Conservation (phyloP, 2,113 vertebrate genomes). For the Lanius collurio region DNA sequence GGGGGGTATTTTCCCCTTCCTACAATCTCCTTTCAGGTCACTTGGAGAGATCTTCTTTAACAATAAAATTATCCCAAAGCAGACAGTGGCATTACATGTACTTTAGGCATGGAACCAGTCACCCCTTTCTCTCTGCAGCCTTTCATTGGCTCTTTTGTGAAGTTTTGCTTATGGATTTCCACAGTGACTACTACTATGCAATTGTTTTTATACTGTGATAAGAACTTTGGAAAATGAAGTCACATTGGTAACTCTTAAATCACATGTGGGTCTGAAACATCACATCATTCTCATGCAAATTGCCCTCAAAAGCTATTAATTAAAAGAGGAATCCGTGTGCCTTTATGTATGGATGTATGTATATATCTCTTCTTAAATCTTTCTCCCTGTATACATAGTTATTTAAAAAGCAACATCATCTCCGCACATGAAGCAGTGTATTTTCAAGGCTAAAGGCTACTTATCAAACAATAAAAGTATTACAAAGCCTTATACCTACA, state of each 20-base stretch:
- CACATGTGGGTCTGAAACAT: background rate
- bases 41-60: background rate
- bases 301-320: background rate
- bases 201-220: background rate
- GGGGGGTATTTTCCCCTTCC: background rate
- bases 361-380: background rate
- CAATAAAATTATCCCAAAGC: background rate
- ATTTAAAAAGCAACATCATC: background rate
- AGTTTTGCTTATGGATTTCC: background rate
- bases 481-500: background rate
- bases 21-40: background rate
- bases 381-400: background rate
- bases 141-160: background rate
- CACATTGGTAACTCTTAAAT: background rate
- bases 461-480: background rate
- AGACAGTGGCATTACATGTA: background rate
- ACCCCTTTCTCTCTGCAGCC: background rate
- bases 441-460: background rate
- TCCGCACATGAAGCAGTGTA: background rate
- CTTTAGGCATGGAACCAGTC: background rate
- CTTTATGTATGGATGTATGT: background rate
- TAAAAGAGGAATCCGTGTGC: background rate
- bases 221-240: background rate
- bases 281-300: background rate
- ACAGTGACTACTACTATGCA: background rate